Base-by-base conservation (phyloP, 2,888 invertebrate genomes). In the Trachelus tabidus region DNA sequence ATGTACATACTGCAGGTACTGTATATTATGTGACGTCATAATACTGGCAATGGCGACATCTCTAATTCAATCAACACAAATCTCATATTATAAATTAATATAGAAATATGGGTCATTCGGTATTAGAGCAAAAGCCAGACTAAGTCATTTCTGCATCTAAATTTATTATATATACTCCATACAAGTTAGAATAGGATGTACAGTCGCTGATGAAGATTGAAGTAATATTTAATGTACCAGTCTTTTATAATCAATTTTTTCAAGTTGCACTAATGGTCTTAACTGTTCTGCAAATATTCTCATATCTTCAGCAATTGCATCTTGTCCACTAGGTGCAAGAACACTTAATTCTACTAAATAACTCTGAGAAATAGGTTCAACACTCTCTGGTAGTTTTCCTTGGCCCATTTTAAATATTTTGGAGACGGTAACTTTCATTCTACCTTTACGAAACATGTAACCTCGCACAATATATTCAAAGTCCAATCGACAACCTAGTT, bases 391-490 rank as follows among this genome's bases (percentile, higher is more conserved):
- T 35, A 94, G 93, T 88, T 96, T 96, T 68, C 95, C 95, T 77
- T 96, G 95, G 71, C 94, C 94, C 91, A 96, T 95, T 94, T 97
- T 98, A 87, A 96, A 97, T 79, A 98, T 96, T 92, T 98, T 98
- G 0, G 98, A 97, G 0, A 99, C 98, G 1, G 98, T 98, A 33
- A 98, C 96, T 92, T 99, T 99, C 97, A 99, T 98, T 80, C 98
- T 94, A 0, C 98, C 99, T 92, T 99, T 99, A 79, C 98, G 94
- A 88, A 98, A 98, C 96, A 98, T 97, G 88, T 96, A 98, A 30
- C 95, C 99, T 92, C 98, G 95, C 1, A 97, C 95, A 84, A 97
- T 96, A 89, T 97, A 98, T 92, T 99, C 98, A 93, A 97, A 98
- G 89, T 99, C 98, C 81, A 98, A 93, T 79, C 97, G 93, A 87